phyloP scores from a whole-genome alignment of 2,888 invertebrate species.

The Rapana venosa region DNA sequence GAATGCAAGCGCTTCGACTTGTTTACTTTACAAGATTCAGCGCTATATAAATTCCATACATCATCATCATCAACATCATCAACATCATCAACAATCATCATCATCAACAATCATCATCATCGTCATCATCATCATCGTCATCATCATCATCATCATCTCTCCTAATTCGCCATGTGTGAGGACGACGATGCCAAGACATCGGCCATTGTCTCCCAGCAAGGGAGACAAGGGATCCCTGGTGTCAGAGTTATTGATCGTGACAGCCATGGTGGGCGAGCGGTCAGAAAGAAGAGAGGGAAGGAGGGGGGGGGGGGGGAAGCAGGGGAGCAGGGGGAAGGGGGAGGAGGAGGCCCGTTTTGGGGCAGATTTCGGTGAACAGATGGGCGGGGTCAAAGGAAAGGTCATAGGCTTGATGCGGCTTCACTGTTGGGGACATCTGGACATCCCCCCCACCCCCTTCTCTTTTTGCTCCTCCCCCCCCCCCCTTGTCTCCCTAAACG shows the following conservation, averaged over 20 bases:
- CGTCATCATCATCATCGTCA: slow-evolving; percentile 68
- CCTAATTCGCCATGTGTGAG: too few relatives aligned
- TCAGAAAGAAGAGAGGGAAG: neutral
- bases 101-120: slow-evolving; percentile 78
- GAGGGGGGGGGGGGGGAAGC: neutral
- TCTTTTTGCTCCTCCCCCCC: neutral
- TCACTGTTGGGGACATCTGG: neutral
- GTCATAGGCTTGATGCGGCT: neutral
- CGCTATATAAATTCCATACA: too few relatives aligned
- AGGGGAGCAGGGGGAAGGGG: neutral
- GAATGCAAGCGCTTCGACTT: too few relatives aligned
- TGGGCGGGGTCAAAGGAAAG: neutral
- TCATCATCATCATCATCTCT: too few relatives aligned
- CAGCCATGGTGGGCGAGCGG: neutral
- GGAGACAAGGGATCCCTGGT: neutral
- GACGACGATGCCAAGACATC: too few relatives aligned
- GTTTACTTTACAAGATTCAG: too few relatives aligned
- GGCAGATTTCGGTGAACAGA: neutral
- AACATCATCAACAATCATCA: slow-evolving; percentile 17
- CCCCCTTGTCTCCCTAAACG: neutral
- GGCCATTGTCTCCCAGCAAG: neutral
- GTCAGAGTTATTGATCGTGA: neutral
- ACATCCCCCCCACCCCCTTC: neutral
- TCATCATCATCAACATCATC: slow-evolving; percentile 31
- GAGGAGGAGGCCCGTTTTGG: neutral